Evolutionary conservation across 2,888 invertebrate species (phyloP), one percentile per base, ranked within the genome.

Genomic region (Sipha maydis): DNA sequence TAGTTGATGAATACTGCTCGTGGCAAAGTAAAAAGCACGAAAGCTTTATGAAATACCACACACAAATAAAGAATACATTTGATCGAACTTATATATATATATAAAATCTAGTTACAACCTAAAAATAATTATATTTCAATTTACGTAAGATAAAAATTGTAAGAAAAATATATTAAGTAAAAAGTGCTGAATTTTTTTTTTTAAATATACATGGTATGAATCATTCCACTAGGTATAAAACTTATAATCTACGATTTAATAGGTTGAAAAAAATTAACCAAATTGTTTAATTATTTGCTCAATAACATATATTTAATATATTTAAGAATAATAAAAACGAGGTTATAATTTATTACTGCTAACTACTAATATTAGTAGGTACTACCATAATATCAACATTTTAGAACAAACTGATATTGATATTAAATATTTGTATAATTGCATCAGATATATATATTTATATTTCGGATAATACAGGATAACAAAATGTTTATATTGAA

Each of bases 11-110:
- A 85, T 69, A 78, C 21, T 67, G 77, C 78, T 69, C 25, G 77
- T n/a, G 77, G 48, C 41, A 73, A 25, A 76, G 56, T 76, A 31
- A 41, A 85, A 85, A 85, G 85, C 85, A 69, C 85, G 61, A 85
- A 78, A 85, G 85, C 69, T 85, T 77, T 31, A 69, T 41, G 28
- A 67, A 85, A 85, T 84, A 75, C 38, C 61, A 75, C 83, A 71
- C 71, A 61, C 56, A 17, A 34, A 48, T 34, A 14, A 73, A 17
- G 56, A 21, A 1, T 19, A 8, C 17, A 67, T 67, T 67, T n/a
- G n/a, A n/a, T 67, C n/a, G 9, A 67, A n/a, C 7, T n/a, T n/a
- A 67, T n/a, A 67, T 67, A 4, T 67, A 67, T 8, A 67, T 67
- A n/a, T n/a, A 9, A n/a, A n/a, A n/a, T n/a, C n/a, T n/a, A 1